Evolutionary conservation across 1,140 invertebrate species (phyloP), one percentile per base, ranked within the genome.

Genomic region (Penaeus chinensis): DNA sequence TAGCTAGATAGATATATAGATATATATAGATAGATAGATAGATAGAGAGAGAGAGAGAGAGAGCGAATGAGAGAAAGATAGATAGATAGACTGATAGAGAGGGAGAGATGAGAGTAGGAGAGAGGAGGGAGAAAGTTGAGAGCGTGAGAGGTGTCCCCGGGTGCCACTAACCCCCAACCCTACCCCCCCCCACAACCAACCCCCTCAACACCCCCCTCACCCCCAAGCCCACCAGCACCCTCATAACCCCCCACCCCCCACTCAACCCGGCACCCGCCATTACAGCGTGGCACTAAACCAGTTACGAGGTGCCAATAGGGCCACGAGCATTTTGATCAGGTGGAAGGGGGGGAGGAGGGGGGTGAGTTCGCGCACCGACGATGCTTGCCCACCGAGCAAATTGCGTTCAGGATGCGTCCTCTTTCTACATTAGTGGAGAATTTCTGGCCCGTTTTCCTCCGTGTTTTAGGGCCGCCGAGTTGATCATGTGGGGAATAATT

Each of bases 241-340:
- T 22, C 32, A 61, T 19, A 8, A 61, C 47, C 47, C 83, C 60
- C 47, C 69, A 63, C 32, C 32, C 2, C 32, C 32, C 32, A 0
- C 32, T 32, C 32, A 32, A 32, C 32, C 37, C 83, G 27, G 69
- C 83, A 37, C 54, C 84, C 60, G 61, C 76, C 84, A 85, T 85
- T 85, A 85, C 76, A 79, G 66, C 74, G 74, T 85, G 84, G 84
- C 69, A 87, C 85, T 87, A 81, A 87, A 87, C 79, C 85, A 74
- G 78, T 76, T 81, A 76, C 69, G 79, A 87, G 54, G 65, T 76
- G 79, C 79, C 85, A 87, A 87, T 82, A 74, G 85, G 79, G 69
- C 65, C 79, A 82, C 66, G 60, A 85, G 84, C 84, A 85, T 85
- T 85, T 85, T 85, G 84, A 85, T 85, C 84, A 85, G 84, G 84